Conservation (phyloP, 2,113 vertebrate genomes). For the Planiliza haematocheilus region DNA sequence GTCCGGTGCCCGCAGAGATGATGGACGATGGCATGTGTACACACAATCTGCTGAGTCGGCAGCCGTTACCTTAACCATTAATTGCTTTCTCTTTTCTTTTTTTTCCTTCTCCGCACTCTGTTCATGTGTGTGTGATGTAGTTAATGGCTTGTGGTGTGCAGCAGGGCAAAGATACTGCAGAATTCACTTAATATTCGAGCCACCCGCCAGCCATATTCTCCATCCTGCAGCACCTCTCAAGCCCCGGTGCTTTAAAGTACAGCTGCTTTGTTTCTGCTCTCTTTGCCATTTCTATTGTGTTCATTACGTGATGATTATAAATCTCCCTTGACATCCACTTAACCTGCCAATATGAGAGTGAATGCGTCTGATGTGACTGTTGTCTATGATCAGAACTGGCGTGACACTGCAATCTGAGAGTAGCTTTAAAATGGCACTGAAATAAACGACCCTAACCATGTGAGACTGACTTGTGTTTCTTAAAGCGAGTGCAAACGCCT, state of each 20-base stretch:
- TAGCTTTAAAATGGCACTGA: not conserved
- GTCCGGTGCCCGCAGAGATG: slow-evolving; percentile 55
- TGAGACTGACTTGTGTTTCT: not conserved
- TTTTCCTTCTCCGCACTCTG: too few species aligned
- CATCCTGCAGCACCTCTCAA: slow-evolving; percentile 62
- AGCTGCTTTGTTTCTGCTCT: slow-evolving; percentile 50
- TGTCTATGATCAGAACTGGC: slow-evolving; percentile 21
- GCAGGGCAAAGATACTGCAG: slow-evolving; percentile 62
- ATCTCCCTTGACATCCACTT: slow-evolving; percentile 38
- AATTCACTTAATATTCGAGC: slow-evolving; percentile 73
- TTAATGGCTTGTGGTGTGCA: slow-evolving; percentile 66
- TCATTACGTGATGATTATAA: slow-evolving; percentile 19
- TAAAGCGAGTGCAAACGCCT: slow-evolving; percentile 7
- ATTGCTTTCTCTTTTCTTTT: slow-evolving; percentile 48
- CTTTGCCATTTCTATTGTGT: not conserved
- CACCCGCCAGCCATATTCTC: slow-evolving; percentile 65
- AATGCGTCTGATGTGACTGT: slow-evolving; percentile 8
- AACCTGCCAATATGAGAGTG: slow-evolving; percentile 10
- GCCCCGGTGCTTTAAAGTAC: slow-evolving; percentile 33
- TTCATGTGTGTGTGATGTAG: slow-evolving; percentile 37
- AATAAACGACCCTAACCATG: not conserved
- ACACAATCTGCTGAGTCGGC: slow-evolving; percentile 72
- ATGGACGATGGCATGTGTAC: slow-evolving; percentile 66
- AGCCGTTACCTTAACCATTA: slow-evolving; percentile 69
- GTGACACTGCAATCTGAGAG: slow-evolving; percentile 29